phyloP scores from a whole-genome alignment of 2,888 invertebrate species.

The Cephus runcator region DNA sequence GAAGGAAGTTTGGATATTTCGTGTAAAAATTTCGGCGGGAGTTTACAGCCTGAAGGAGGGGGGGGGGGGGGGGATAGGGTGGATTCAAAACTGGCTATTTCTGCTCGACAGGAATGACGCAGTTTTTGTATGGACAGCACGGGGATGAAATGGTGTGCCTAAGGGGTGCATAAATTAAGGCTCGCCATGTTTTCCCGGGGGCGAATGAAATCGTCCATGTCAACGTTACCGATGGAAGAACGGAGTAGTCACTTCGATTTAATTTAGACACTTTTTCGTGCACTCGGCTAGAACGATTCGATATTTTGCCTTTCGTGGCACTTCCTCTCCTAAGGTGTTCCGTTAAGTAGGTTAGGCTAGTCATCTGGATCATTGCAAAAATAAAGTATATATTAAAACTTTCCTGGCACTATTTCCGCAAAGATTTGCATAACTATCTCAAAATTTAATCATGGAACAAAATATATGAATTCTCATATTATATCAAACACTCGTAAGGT shows the following conservation, averaged over 20 bases:
- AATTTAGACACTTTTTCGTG: neutral
- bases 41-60: neutral
- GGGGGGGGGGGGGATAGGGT: constrained; percentile 6
- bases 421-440: neutral
- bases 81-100: constrained; percentile 16
- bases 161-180: constrained; percentile 50
- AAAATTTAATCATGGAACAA: neutral
- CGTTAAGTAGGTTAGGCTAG: neutral
- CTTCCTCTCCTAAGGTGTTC: neutral
- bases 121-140: neutral
- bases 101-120: neutral
- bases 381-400: neutral
- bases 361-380: neutral
- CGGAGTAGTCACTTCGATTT: neutral
- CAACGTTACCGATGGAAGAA: neutral
- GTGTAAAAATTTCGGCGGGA: neutral
- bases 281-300: neutral
- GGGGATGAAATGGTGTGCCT: constrained; percentile 23
- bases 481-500: neutral
- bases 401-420: neutral
- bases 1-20: neutral
- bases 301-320: neutral
- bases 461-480: neutral
- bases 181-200: constrained; percentile 47
- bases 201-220: constrained; percentile 27